Evolutionary conservation across 53 echinoderm and acorn worm genomes (phyloP).

Genomic region (Astropecten irregularis): DNA sequence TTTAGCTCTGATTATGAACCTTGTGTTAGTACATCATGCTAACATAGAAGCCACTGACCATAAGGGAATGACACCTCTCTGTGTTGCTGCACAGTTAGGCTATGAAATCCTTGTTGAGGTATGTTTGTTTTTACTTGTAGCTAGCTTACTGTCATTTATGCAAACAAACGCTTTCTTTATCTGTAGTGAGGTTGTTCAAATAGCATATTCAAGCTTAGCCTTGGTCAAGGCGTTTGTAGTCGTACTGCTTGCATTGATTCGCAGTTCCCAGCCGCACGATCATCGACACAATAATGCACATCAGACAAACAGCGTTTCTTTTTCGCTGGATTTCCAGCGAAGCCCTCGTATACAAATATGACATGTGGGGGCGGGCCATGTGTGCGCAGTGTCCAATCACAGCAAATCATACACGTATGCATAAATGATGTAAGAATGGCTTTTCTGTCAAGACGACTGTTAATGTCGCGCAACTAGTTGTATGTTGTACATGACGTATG

Average conservation of each 20-base stretch:
- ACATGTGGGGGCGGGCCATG: background rate
- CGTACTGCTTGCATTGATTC: no score
- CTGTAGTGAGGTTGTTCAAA: background rate
- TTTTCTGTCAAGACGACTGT: no score
- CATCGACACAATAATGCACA: no score
- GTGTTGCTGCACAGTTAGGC: slow-evolving; percentile 80
- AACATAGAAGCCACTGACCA: slow-evolving; percentile 69
- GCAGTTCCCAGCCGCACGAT: no score
- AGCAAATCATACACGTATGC: background rate
- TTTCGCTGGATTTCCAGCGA: no score
- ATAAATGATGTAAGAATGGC: no score
- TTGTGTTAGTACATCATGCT: slow-evolving; percentile 84
- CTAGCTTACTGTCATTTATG: background rate
- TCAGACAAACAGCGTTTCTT: no score
- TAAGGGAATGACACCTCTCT: slow-evolving; percentile 88
- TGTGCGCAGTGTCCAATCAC: no score
- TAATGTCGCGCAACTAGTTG: no score
- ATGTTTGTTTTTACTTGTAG: background rate
- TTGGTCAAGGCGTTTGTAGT: background rate
- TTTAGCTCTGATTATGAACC: slow-evolving; percentile 74
- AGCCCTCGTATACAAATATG: no score
- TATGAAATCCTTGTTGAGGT: slow-evolving; percentile 78
- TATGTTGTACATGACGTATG: no score
- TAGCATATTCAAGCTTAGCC: background rate
- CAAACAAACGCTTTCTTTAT: background rate